Evolutionary conservation across 1,140 invertebrate genomes (phyloP), one percentile per base, ranked within the genome.

Genomic region (Aphis gossypii): DNA sequence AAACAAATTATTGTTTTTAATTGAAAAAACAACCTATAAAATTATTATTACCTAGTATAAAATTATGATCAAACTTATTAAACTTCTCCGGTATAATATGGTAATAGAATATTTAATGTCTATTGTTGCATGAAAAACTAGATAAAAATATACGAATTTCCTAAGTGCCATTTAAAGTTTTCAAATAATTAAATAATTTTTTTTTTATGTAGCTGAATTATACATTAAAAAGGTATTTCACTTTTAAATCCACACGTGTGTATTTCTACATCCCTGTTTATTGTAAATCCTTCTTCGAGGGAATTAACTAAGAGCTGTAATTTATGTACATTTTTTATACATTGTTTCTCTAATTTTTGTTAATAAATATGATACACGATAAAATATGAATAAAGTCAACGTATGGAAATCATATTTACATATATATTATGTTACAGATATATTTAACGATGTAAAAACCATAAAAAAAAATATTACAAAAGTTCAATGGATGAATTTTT

Each of bases 91-190:
- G 38, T 84, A 84, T 20, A 84, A 60, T 41, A 38, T 44, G 51
- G 51, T 60, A 41, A 90, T 60, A 90, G 6, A 88, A 88, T 88
- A 18, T 41, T 90, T 90, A 44, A 60, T 60, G 8, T 18, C 88
- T 68, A n/a, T 25, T 8, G 35, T 18, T 38, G 38, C 18, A n/a
- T 60, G 38, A 56, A 90, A 56, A 90, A 30, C 38, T 60, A 60
- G 6, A 90, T 60, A 60, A 30, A 56, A 60, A 90, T 90, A 21
- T 44, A 90, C 46, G 11, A 25, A 41, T 38, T 60, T 60, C 3
- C 51, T 41, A 90, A 90, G 23, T 60, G 23, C 35, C 7, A 60
- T 41, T 90, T 60, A 90, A 60, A 90, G 44, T 38, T 14, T 76
- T 18, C 60, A 44, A 23, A 90, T 60, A 60, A 41, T 90, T 90